Evolutionary conservation across 92 coral and sea anemone species (phyloP), one percentile per base, ranked within the genome.

Genomic region (Palythoa grandis): DNA sequence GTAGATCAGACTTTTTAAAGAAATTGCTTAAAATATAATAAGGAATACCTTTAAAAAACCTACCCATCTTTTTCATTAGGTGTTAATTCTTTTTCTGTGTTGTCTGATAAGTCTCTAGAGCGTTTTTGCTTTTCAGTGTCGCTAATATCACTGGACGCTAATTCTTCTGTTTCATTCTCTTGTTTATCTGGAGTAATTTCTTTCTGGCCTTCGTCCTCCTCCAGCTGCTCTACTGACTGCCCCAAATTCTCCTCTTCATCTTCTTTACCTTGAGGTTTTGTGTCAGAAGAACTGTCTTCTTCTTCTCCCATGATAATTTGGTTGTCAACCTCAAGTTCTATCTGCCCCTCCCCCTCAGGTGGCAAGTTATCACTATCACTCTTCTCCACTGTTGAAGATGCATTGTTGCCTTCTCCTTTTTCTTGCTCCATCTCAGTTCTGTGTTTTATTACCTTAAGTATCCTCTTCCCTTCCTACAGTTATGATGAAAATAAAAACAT

Each of bases 111-210:
- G 19, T 66, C 82, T 29, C 68, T 52, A 11, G 37, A 37, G 0
- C 52, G 24, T 56, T 57, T 74, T 40, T 71, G 88, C 60, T 74
- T 76, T 50, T 43, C 83, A 10, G 11, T 47, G 23, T 79, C 85
- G 15, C 69, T 58, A 3, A 38, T 61, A 47, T 54, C 74, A 35
- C 72, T 77, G 2, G 82, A 54, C 1, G 20, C 79, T 66, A 13
- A 17, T 43, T 63, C 72, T 23, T 67, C 85, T 56, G 14, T 11
- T 47, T 40, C 19, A 17, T 88, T 86, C 37, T 82, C 86, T 74
- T 69, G 85, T 40, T 29, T 66, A 39, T 82, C 60, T 3, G 74
- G 7, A 16, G 20, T 35, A 4, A 57, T 11, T 23, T 56, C 82
- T n/a, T 77, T 11, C 48, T 77, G 15, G 11, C 15, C 22, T 77